These are phyloP conservation scores for Apostichopus californicus DNA, from an alignment of 35 echinoderm and acorn worm species.

Conservation along the genomic window DNA sequence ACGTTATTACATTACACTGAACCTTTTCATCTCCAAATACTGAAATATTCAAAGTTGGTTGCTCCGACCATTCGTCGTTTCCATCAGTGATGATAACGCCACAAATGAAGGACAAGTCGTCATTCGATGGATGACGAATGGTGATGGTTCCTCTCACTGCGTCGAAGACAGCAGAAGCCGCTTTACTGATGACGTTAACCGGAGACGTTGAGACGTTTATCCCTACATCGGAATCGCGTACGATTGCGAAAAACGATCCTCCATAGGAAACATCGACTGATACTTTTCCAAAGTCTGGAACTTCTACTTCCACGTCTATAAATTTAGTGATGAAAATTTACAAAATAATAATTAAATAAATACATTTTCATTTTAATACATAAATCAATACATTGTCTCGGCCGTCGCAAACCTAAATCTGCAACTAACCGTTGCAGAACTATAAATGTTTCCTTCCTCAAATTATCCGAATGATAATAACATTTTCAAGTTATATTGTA, in stretches of 20 bases:
- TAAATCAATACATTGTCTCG: too few species aligned
- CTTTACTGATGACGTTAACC: slow-evolving; percentile 1
- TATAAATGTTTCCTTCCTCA: too few species aligned
- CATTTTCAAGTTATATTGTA: too few species aligned
- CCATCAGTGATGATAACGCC: slow-evolving; percentile 90
- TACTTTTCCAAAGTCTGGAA: slow-evolving; percentile 69
- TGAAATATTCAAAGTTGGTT: slow-evolving; percentile 84
- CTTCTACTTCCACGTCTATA: slow-evolving; percentile 71
- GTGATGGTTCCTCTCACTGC: slow-evolving; percentile 62
- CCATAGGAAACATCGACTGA: slow-evolving; percentile 89
- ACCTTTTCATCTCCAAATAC: slow-evolving; percentile 89
- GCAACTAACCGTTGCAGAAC: too few species aligned
- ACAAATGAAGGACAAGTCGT: slow-evolving; percentile 87
- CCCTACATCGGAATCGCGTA: slow-evolving; percentile 23
- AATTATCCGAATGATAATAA: too few species aligned
- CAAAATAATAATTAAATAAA: not conserved
- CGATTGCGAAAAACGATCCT: slow-evolving; percentile 92
- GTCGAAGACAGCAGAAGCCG: slow-evolving; percentile 65
- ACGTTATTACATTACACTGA: not conserved
- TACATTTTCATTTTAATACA: not conserved
- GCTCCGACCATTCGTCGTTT: slow-evolving; percentile 69
- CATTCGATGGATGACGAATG: slow-evolving; percentile 72
- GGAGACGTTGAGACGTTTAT: slow-evolving; percentile 27
- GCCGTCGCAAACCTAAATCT: too few species aligned
- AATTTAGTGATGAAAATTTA: not conserved